phyloP scores from a whole-genome alignment of 1,140 invertebrate species.

The Drosophila watanabei region DNA sequence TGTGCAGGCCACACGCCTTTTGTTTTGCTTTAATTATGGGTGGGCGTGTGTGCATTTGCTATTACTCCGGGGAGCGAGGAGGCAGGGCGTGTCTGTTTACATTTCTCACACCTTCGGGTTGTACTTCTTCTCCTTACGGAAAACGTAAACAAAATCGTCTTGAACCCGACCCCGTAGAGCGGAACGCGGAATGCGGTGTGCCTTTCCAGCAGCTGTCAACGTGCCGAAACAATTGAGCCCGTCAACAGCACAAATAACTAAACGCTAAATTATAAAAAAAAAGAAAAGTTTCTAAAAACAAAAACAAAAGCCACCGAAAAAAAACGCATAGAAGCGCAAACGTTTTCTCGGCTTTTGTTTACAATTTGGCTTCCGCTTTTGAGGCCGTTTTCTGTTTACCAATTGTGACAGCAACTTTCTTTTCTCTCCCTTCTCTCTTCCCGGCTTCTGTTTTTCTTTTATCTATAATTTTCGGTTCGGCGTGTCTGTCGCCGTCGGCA shows the following conservation, averaged over 20 bases:
- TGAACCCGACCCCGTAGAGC: slow-evolving; percentile 5
- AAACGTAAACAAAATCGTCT: slow-evolving; percentile 39
- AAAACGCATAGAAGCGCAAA: slow-evolving; percentile 50
- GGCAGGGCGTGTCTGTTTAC: slow-evolving; percentile 22
- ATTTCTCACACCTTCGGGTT: slow-evolving; percentile 29
- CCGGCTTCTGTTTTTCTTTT: slow-evolving; percentile 25
- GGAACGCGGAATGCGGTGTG: slow-evolving; percentile 1
- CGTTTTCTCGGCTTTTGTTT: slow-evolving; percentile 52
- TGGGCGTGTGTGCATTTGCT: slow-evolving; percentile 33
- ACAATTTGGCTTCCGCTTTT: slow-evolving; percentile 52
- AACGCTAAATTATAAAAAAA: slow-evolving; percentile 35
- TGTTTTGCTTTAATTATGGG: slow-evolving; percentile 79
- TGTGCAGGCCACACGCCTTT: slow-evolving; percentile 36
- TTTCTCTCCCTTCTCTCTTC: slow-evolving; percentile 14
- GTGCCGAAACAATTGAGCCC: slow-evolving; percentile 46
- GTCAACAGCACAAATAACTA: slow-evolving; percentile 47
- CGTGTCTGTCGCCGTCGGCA: slow-evolving; percentile 5
- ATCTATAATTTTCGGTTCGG: slow-evolving; percentile 39
- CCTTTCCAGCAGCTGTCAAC: slow-evolving; percentile 37
- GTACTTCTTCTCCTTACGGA: slow-evolving; percentile 23
- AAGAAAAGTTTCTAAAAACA: slow-evolving; percentile 47
- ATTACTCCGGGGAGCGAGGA: slow-evolving; percentile 1
- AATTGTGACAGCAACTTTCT: slow-evolving; percentile 56
- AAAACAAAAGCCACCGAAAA: not conserved
- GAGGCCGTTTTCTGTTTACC: slow-evolving; percentile 48